These are phyloP conservation scores for Acridotheres tristis DNA, from an alignment of 2,797 vertebrate genomes.

Conservation along the genomic window DNA sequence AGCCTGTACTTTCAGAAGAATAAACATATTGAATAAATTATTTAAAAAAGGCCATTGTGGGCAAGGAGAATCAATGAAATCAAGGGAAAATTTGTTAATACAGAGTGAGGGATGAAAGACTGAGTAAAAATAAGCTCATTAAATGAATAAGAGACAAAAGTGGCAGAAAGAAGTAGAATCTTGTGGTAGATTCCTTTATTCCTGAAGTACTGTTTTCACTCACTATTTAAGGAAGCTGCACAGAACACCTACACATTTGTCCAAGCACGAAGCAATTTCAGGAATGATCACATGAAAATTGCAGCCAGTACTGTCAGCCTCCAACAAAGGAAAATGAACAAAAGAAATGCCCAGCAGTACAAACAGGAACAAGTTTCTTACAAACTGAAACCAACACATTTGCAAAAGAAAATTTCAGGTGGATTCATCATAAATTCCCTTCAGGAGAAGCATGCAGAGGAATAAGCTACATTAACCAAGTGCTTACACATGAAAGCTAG, in stretches of 20 bases:
- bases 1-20: constrained; percentile 45
- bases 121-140: constrained; percentile 18
- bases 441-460: background rate
- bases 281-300: constrained; percentile 29
- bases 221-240: constrained; percentile 5
- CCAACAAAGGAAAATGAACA: background rate
- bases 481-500: background rate
- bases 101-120: background rate
- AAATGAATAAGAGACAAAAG: constrained; percentile 45
- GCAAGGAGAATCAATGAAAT: constrained; percentile 52
- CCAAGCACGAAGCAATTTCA: constrained; percentile 37
- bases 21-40: constrained; percentile 68
- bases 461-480: background rate
- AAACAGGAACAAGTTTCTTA: background rate
- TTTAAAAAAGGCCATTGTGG: constrained; percentile 38
- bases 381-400: background rate
- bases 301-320: background rate
- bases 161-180: background rate
- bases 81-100: constrained; percentile 34
- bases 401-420: background rate
- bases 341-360: background rate
- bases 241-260: constrained; percentile 39
- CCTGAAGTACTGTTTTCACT: background rate
- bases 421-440: background rate
- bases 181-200: background rate